phyloP scores from a whole-genome alignment of 2,113 vertebrate species.

The Oreochromis aureus region DNA sequence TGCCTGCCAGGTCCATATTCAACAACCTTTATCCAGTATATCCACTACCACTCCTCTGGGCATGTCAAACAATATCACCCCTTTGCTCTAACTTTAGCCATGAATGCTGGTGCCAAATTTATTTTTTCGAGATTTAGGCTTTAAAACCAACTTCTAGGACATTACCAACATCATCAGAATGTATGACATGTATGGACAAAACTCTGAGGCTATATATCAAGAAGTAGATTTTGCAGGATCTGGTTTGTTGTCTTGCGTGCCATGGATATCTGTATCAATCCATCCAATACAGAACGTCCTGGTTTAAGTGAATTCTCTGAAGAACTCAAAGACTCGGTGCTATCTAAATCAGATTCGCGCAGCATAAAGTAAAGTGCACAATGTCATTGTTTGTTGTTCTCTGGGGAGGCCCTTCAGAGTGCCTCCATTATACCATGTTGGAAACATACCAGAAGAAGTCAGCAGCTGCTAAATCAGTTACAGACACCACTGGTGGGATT shows the following conservation, averaged over 20 bases:
- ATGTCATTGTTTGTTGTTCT: not conserved
- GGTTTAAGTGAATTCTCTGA: not conserved
- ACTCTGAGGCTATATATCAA: not conserved
- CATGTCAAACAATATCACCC: not conserved
- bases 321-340: not conserved
- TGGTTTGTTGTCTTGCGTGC: not conserved
- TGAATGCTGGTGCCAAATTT: not conserved
- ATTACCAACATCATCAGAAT: not conserved
- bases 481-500: not conserved
- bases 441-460: not conserved
- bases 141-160: not conserved
- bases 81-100: not conserved
- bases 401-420: not conserved
- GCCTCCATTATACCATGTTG: not conserved
- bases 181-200: not conserved
- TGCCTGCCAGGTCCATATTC: not conserved
- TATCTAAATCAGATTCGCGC: not conserved
- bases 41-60: not conserved
- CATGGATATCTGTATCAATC: not conserved
- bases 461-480: not conserved
- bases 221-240: not conserved
- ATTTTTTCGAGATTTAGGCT: not conserved
- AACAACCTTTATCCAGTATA: not conserved
- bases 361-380: not conserved
- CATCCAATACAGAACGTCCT: not conserved